Conservation (phyloP, 2,888 invertebrate genomes). For the Selenia dentaria region DNA sequence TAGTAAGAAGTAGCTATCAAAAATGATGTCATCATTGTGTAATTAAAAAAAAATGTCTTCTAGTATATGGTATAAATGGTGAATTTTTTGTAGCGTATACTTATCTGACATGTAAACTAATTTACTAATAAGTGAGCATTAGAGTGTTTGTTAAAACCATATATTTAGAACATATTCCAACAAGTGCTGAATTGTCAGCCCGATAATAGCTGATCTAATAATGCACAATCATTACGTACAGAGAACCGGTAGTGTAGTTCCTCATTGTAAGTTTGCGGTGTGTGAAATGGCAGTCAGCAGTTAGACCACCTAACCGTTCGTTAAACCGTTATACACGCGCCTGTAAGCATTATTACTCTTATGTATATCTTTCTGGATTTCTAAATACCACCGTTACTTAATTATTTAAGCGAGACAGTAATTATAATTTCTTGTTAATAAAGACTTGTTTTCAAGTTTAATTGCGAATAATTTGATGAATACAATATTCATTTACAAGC, state of each 20-base stretch:
- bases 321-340: conserved; percentile 13
- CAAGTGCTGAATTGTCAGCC: conserved; percentile 36
- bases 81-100: no score
- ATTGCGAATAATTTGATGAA: no score
- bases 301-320: conserved; percentile 42
- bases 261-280: conserved; percentile 57
- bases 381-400: conserved; percentile 16
- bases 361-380: conserved; percentile 17
- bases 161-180: conserved; percentile 17
- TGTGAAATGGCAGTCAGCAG: conserved; percentile 43
- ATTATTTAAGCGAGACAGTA: no score
- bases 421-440: no score
- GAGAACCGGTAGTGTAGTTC: conserved; percentile 49
- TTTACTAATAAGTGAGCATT: no score
- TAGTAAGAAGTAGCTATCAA: no score
- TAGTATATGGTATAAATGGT: no score
- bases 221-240: conserved; percentile 41
- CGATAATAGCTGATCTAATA: conserved; percentile 39
- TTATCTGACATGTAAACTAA: no score
- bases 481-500: no score
- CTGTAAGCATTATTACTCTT: conserved; percentile 9
- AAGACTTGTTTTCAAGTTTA: no score
- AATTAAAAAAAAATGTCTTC: no score
- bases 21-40: no score
- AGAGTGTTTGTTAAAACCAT: conserved; percentile 14